phyloP scores from a whole-genome alignment of 2,797 vertebrate genomes.

The Argya squamiceps region DNA sequence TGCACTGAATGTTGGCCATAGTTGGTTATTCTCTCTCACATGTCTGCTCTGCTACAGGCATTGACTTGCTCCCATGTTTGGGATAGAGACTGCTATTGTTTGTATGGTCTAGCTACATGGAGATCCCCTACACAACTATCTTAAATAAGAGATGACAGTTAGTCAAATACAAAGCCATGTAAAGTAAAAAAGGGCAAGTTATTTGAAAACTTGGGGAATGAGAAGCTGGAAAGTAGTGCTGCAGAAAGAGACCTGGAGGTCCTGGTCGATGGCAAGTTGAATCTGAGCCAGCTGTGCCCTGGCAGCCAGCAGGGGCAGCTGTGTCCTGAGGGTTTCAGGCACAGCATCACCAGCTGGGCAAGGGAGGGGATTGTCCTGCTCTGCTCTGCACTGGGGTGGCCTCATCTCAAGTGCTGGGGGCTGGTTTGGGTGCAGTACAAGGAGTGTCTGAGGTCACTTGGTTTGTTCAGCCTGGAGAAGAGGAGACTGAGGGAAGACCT shows the following conservation, averaged over 20 bases:
- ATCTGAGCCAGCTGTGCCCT: not conserved
- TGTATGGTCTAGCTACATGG: not conserved
- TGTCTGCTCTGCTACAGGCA: not conserved
- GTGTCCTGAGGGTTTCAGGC: not conserved
- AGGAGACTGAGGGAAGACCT: not conserved
- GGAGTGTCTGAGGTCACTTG: not conserved
- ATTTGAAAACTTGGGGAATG: not conserved
- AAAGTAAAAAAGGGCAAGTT: not conserved
- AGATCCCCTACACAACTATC: not conserved
- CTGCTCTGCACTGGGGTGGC: not conserved
- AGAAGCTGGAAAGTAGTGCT: not conserved
- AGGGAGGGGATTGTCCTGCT: not conserved
- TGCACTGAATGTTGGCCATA: not conserved
- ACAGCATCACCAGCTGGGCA: fast-evolving
- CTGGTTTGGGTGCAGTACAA: not conserved
- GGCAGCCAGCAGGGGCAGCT: not conserved
- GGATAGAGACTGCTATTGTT: not conserved
- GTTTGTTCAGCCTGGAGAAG: not conserved
- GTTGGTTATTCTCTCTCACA: not conserved
- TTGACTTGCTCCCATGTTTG: not conserved
- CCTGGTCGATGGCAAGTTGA: fast-evolving
- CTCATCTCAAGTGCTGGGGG: fast-evolving
- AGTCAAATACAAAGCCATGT: not conserved
- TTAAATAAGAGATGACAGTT: not conserved
- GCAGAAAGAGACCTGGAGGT: fast-evolving